Base-by-base conservation (phyloP, 1,140 invertebrate genomes). In the Eumeta japonica region DNA sequence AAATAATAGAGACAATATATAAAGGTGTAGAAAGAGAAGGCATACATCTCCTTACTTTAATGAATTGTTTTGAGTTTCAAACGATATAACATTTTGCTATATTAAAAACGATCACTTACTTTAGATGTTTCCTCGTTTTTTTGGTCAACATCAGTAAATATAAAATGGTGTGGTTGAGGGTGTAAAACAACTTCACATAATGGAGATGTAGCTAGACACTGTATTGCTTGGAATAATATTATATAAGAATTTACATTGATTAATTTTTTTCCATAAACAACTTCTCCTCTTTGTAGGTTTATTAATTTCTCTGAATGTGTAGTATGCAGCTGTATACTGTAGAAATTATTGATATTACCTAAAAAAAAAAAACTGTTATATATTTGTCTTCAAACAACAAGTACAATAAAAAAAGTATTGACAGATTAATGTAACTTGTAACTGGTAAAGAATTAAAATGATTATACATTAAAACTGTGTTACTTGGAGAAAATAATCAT, bases 201-300 rank as follows among this genome's bases (percentile, higher is more conserved):
- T 0, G 66, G 58, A 1, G 71, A 71, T 7, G 37, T 45, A 0
- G 47, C 52, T 14, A 73, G 41, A 39, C 67, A 54, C 13, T 65
- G 62, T 56, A 75, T 67, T 0, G 67, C 64, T 47, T 67, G 59
- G 39, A 70, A 70, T n/a, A 73, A 43, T 31, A 41, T 48, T 28
- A 72, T 38, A 30, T 72, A 67, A 18, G 72, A 72, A 12, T 64
- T 63, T 28, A 75, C 62, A 31, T 60, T 61, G 4, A 58, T 56
- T 28, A 75, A 46, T 33, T 20, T 57, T 18, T 39, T 45, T 0
- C 50, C 64, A 10, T 38, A 44, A 34, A 72, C 47, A 1, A 51
- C 3, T 29, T 67, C 52, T 3, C 66, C 62, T 10, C 43, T 41
- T 41, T 46, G 53, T 28, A 72, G 41, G 3, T 28, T 30, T 16